Conservation (phyloP, 2,888 invertebrate species). For the Campoplex capitator region DNA sequence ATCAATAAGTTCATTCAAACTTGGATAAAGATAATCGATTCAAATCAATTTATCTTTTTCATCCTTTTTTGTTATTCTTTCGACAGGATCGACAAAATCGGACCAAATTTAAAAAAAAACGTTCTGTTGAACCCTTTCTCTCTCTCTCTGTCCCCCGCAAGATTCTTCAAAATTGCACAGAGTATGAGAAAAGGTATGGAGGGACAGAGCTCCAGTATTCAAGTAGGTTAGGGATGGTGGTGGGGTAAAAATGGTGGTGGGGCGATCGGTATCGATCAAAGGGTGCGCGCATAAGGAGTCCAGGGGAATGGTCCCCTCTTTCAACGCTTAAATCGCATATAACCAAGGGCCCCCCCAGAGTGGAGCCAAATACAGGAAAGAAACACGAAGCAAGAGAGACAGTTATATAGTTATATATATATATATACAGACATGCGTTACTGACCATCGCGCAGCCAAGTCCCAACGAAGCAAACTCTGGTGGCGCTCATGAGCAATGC, state of each 20-base stretch:
- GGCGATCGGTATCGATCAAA: constrained; percentile 67
- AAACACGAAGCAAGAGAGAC: background rate
- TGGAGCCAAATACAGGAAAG: background rate
- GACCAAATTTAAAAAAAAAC: background rate
- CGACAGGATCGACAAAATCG: background rate
- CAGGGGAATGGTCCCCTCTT: constrained; percentile 33
- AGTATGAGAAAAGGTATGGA: background rate
- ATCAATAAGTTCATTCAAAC: background rate
- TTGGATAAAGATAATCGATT: background rate
- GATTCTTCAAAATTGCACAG: constrained; percentile 43
- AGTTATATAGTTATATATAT: background rate
- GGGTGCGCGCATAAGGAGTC: constrained; percentile 59
- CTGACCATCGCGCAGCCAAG: constrained; percentile 60
- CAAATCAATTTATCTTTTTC: background rate
- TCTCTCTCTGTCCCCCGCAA: constrained; percentile 4
- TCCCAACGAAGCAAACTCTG: constrained; percentile 7
- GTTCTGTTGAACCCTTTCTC: background rate
- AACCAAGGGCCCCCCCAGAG: constrained; percentile 68
- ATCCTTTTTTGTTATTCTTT: background rate
- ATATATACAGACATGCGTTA: constrained; percentile 44
- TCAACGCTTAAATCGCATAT: constrained; percentile 55
- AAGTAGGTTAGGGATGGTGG: background rate
- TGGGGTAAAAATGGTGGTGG: constrained; percentile 33
- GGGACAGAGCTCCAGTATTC: background rate
- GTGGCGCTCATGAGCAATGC: constrained; percentile 44